A percentile compares a stretch with the other conserved stretches of the same genome.
These are phyloP conservation scores for Upupa epops DNA, from an alignment of 2,113 vertebrate species.

Conservation along the genomic window DNA sequence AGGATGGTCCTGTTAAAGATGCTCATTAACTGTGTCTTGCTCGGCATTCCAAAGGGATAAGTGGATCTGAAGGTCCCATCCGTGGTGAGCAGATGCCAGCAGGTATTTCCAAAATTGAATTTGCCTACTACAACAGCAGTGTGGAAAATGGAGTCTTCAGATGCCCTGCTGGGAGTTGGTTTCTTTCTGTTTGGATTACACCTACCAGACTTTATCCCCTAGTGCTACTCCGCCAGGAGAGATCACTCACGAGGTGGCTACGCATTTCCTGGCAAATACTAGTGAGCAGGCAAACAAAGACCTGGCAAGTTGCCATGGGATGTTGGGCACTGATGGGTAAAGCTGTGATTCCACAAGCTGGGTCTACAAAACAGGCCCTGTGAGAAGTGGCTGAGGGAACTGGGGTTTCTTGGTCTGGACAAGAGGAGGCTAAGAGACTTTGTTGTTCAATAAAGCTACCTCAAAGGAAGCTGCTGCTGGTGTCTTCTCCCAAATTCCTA, in stretches of 20 bases:
- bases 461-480: too few species aligned
- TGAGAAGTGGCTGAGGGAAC: too few species aligned
- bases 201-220: neutral
- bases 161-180: neutral
- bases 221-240: slow-evolving; percentile 16
- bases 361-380: too few species aligned
- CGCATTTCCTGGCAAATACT: neutral
- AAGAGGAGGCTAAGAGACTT: too few species aligned
- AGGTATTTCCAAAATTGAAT: neutral
- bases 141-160: neutral
- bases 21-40: neutral
- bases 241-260: slow-evolving; percentile 8
- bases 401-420: too few species aligned
- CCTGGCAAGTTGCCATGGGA: neutral
- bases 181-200: slow-evolving; percentile 29
- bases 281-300: neutral
- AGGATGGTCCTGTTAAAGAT: neutral
- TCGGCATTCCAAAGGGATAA: neutral
- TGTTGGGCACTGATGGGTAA: neutral
- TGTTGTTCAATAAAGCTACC: too few species aligned
- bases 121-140: neutral
- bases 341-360: neutral
- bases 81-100: neutral
- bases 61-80: neutral
- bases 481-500: too few species aligned